Percentiles rank a stretch among this genome's conserved stretches.
Evolutionary conservation across 2,797 vertebrate genomes (phyloP).

Genomic region (Brachyalestes nurse): DNA sequence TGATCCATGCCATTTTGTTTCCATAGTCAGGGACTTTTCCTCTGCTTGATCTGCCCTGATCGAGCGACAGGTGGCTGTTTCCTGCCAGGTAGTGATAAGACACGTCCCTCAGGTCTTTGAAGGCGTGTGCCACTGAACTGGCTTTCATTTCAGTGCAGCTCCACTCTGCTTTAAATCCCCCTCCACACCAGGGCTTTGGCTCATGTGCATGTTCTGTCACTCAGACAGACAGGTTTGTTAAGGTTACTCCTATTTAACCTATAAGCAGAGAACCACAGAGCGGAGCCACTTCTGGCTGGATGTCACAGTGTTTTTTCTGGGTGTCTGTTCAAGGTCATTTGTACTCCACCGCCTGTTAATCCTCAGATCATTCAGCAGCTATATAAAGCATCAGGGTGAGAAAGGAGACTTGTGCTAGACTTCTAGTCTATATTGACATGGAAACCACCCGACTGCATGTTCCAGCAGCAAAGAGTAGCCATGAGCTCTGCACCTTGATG

Average conservation of each 20-base stretch:
- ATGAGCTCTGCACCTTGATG: not conserved
- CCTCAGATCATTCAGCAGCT: conserved; percentile 24
- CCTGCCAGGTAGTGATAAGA: conserved; percentile 15
- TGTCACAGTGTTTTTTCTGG: conserved; percentile 1
- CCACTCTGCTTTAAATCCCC: not conserved
- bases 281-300: not conserved
- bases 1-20: not conserved
- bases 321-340: conserved; percentile 33
- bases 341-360: conserved; percentile 22
- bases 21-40: not conserved
- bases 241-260: not conserved
- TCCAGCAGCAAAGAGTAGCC: not conserved
- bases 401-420: no score
- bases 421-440: not conserved
- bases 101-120: not conserved
- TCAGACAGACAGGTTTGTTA: no score
- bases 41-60: not conserved
- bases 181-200: not conserved
- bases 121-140: not conserved
- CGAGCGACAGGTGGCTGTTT: conserved; percentile 11
- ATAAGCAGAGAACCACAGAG: not conserved
- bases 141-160: not conserved
- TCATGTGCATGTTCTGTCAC: not conserved
- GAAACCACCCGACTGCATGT: not conserved
- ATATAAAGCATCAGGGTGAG: conserved; percentile 26